phyloP scores from a whole-genome alignment of 1,140 invertebrate species.

The Drosophila grimshawi region DNA sequence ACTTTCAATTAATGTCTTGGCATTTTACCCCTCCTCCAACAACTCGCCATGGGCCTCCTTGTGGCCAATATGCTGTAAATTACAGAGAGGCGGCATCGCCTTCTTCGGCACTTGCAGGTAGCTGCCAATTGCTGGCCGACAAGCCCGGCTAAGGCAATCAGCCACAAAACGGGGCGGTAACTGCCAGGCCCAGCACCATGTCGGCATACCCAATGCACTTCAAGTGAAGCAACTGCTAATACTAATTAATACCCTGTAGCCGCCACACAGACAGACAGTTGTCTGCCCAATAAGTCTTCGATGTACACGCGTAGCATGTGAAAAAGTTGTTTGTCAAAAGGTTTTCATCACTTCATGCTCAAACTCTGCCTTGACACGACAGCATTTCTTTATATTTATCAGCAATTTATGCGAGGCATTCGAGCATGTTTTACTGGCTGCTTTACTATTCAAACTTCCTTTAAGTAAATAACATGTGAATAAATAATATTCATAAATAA shows the following conservation, averaged over 20 bases:
- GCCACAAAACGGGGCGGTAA: conserved; percentile 47
- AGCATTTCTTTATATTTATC: no score
- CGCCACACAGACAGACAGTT: neutral
- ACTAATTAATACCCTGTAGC: conserved; percentile 42
- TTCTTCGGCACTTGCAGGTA: conserved; percentile 25
- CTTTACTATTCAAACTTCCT: neutral
- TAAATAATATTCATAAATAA: no score
- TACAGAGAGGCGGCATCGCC: conserved; percentile 16
- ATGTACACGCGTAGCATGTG: no score
- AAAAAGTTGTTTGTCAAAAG: neutral
- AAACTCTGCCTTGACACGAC: no score
- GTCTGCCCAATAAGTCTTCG: neutral
- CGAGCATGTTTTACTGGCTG: conserved; percentile 1
- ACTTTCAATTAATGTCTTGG: conserved; percentile 47
- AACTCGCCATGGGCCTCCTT: neutral
- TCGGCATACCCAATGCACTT: neutral
- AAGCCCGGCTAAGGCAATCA: conserved; percentile 39
- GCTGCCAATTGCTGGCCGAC: conserved; percentile 29
- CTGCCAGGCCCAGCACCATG: conserved; percentile 10
- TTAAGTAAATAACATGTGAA: no score
- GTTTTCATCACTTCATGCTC: no score
- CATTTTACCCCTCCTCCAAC: neutral
- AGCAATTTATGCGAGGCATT: neutral
- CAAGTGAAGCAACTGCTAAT: conserved; percentile 12
- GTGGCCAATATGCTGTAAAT: conserved; percentile 40